These are phyloP conservation scores for Poeciliopsis prolifica DNA, from an alignment of 2,113 vertebrate species.

Conservation along the genomic window DNA sequence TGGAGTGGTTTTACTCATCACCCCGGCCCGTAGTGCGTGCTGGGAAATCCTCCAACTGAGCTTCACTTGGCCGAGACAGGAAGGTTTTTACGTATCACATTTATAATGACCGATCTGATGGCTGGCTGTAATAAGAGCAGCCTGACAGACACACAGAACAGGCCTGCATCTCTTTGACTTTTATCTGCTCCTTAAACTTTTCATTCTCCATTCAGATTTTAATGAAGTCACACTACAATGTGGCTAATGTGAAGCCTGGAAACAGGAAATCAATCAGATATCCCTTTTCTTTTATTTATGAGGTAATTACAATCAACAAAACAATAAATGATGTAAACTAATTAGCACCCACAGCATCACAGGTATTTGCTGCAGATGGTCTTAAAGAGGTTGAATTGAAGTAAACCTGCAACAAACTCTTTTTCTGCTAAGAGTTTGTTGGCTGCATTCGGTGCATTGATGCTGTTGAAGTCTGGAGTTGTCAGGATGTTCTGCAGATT, in stretches of 20 bases:
- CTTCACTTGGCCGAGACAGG: slow-evolving; percentile 44
- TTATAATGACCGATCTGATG: slow-evolving; percentile 49
- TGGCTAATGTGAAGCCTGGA: slow-evolving; percentile 15
- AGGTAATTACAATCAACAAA: slow-evolving; percentile 33
- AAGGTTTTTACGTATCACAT: slow-evolving; percentile 55
- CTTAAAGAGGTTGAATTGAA: slow-evolving; percentile 6
- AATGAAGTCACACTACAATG: slow-evolving; percentile 12
- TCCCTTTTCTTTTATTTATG: slow-evolving; percentile 27
- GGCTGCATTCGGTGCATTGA: neutral
- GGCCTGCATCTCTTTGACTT: slow-evolving; percentile 16
- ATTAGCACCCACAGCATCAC: slow-evolving; percentile 34
- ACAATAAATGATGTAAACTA: slow-evolving; percentile 41
- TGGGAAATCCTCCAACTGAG: slow-evolving; percentile 47
- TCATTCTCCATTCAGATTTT: slow-evolving; percentile 19
- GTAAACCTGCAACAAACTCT: neutral
- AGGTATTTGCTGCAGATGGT: slow-evolving; percentile 45
- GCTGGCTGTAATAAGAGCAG: slow-evolving; percentile 29
- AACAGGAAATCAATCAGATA: slow-evolving; percentile 13
- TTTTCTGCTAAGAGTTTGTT: neutral
- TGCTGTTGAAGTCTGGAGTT: neutral
- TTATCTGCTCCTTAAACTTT: slow-evolving; percentile 35
- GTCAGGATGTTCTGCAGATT: too few relatives aligned
- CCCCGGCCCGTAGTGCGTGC: slow-evolving; percentile 17
- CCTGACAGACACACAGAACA: neutral
- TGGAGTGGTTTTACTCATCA: slow-evolving; percentile 33